phyloP scores from a whole-genome alignment of 1,140 invertebrate genomes.

The Limonius californicus region DNA sequence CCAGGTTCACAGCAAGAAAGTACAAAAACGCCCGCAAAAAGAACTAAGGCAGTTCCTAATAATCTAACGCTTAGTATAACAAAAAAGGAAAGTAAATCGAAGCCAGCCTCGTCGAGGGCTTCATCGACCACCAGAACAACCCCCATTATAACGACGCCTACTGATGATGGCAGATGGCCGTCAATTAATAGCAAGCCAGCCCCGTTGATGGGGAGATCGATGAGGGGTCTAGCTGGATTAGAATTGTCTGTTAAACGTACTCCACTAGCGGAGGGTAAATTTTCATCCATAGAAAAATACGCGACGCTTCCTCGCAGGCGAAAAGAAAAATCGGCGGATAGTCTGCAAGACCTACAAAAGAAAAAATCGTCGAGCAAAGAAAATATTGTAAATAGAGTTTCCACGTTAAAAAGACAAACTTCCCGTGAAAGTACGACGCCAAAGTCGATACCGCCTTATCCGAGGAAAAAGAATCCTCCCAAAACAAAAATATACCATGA shows the following conservation, averaged over 20 bases:
- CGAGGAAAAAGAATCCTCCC: slow-evolving; percentile 48
- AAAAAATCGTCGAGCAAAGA: slow-evolving; percentile 48
- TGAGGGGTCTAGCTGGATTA: slow-evolving; percentile 29
- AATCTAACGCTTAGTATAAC: slow-evolving; percentile 27
- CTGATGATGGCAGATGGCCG: slow-evolving; percentile 67
- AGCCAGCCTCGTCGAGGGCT: slow-evolving; percentile 22
- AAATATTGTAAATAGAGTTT: slow-evolving; percentile 39
- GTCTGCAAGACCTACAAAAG: slow-evolving; percentile 40
- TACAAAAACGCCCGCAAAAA: slow-evolving; percentile 22
- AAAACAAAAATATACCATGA: slow-evolving; percentile 76
- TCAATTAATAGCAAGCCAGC: slow-evolving; percentile 44
- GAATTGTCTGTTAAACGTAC: slow-evolving; percentile 26
- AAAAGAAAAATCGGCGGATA: slow-evolving; percentile 52
- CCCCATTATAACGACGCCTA: slow-evolving; percentile 56
- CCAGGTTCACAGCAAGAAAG: slow-evolving; percentile 15
- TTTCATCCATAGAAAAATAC: slow-evolving; percentile 60
- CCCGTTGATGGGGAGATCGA: slow-evolving; percentile 38
- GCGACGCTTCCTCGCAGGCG: slow-evolving; percentile 71
- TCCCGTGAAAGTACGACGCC: slow-evolving; percentile 39
- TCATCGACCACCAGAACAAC: slow-evolving; percentile 31
- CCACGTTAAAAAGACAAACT: slow-evolving; percentile 43
- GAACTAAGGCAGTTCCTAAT: slow-evolving; percentile 28
- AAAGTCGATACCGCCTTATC: slow-evolving; percentile 54
- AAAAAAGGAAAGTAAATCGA: slow-evolving; percentile 31
- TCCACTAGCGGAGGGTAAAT: slow-evolving; percentile 48